Percentiles rank a stretch among this genome's conserved stretches.
Conservation (phyloP, 2,888 invertebrate genomes). For the Sarcophaga variegata region DNA sequence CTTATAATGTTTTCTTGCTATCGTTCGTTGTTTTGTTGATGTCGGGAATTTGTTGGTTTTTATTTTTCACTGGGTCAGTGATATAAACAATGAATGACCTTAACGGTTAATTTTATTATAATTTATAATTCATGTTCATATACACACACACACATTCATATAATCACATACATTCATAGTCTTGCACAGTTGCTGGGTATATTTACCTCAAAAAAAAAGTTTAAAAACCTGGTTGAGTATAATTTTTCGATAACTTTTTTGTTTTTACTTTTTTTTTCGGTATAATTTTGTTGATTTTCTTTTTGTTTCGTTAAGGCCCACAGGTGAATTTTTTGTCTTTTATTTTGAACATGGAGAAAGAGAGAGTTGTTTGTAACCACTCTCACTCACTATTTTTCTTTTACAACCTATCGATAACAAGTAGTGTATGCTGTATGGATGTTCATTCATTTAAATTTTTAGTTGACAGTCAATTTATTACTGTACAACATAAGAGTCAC, state of each 20-base stretch:
- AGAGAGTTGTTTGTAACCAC: neutral
- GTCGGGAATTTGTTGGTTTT: neutral
- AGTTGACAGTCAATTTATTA: neutral
- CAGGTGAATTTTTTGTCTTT: neutral
- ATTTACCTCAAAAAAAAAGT: neutral
- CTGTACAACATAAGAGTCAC: no score
- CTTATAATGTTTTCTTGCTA: neutral
- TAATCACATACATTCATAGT: constrained; percentile 3
- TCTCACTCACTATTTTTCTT: neutral
- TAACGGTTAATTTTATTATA: constrained; percentile 65
- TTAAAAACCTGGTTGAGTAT: neutral
- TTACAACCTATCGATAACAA: neutral
- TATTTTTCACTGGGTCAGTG: constrained; percentile 63
- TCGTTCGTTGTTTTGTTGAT: neutral
- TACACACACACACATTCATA: neutral
- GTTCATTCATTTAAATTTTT: no score
- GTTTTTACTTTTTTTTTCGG: neutral
- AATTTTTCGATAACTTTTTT: neutral
- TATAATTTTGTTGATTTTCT: neutral
- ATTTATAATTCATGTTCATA: constrained; percentile 50
- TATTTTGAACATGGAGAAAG: neutral
- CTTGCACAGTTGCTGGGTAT: constrained; percentile 14
- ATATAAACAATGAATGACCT: constrained; percentile 67
- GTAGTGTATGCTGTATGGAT: neutral
- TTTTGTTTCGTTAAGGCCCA: neutral